phyloP scores from a whole-genome alignment of 37 sponge, comb jelly and placozoan genomes.

The Halisarca cf. caerulea region DNA sequence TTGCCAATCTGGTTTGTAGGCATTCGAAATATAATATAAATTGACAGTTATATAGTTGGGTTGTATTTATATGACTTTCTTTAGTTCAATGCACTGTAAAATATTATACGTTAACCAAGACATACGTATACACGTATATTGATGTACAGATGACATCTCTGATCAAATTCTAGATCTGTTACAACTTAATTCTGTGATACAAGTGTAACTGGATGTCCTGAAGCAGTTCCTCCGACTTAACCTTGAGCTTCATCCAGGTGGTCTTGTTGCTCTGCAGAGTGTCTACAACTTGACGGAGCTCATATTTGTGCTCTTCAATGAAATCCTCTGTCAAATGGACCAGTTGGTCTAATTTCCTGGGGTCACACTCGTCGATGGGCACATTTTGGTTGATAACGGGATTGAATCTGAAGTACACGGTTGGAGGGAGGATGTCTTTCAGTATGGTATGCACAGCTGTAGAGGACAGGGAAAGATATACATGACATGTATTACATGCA shows the following conservation, averaged over 20 bases:
- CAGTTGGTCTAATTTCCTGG: slow-evolving; percentile 58
- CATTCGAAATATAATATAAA: no score
- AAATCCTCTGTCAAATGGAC: slow-evolving; percentile 57
- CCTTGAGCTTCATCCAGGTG: background rate
- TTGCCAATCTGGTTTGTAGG: no score
- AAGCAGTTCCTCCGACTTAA: background rate
- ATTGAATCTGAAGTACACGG: slow-evolving; percentile 82
- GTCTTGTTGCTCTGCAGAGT: background rate
- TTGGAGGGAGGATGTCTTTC: slow-evolving; percentile 59
- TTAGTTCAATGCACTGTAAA: no score
- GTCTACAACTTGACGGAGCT: background rate
- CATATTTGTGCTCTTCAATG: background rate
- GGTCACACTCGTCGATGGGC: slow-evolving; percentile 67
- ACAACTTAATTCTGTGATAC: no score
- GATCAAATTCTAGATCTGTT: no score
- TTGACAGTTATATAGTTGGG: no score
- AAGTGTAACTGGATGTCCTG: no score
- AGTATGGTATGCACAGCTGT: slow-evolving; percentile 78
- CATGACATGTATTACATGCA: background rate
- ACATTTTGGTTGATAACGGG: slow-evolving; percentile 73
- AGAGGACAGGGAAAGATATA: background rate
- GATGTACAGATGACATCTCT: no score
- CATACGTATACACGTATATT: no score
- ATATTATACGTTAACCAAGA: no score
- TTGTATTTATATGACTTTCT: no score